These are phyloP conservation scores for Tinea pellionella DNA, from an alignment of 2,888 invertebrate species.

Conservation along the genomic window DNA sequence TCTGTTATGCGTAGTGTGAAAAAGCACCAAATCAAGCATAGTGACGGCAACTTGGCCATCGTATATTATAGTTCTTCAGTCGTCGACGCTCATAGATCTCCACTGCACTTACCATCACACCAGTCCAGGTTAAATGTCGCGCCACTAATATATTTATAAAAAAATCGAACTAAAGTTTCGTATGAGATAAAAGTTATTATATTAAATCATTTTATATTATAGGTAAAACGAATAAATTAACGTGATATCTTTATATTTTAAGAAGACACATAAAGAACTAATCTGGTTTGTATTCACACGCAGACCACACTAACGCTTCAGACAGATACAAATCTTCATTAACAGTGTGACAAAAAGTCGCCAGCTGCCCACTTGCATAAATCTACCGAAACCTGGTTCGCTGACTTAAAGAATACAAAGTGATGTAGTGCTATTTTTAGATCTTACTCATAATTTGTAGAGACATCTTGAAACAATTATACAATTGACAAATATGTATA, in stretches of 20 bases:
- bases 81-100: too few relatives aligned
- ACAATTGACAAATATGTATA: neutral
- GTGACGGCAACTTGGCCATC: too few relatives aligned
- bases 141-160: too few relatives aligned
- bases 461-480: neutral
- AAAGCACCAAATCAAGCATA: too few relatives aligned
- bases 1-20: too few relatives aligned
- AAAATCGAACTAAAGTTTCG: too few relatives aligned
- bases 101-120: too few relatives aligned
- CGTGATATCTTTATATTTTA: constrained; percentile 35
- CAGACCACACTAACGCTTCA: constrained; percentile 42
- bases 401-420: constrained; percentile 19
- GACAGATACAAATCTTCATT: constrained; percentile 59
- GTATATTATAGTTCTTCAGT: too few relatives aligned
- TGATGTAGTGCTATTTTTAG: neutral
- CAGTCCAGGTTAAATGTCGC: too few relatives aligned
- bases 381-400: constrained; percentile 35
- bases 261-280: constrained; percentile 34
- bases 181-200: too few relatives aligned
- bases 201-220: neutral
- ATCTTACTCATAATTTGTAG: neutral
- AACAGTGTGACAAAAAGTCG: constrained; percentile 52
- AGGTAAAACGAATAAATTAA: constrained; percentile 34
- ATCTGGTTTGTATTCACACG: constrained; percentile 33
- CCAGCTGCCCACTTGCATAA: constrained; percentile 42